A percentile compares a stretch with the other conserved stretches of the same genome.
phyloP scores from a whole-genome alignment of 2,797 vertebrate genomes.

The Hippocampus kuda region DNA sequence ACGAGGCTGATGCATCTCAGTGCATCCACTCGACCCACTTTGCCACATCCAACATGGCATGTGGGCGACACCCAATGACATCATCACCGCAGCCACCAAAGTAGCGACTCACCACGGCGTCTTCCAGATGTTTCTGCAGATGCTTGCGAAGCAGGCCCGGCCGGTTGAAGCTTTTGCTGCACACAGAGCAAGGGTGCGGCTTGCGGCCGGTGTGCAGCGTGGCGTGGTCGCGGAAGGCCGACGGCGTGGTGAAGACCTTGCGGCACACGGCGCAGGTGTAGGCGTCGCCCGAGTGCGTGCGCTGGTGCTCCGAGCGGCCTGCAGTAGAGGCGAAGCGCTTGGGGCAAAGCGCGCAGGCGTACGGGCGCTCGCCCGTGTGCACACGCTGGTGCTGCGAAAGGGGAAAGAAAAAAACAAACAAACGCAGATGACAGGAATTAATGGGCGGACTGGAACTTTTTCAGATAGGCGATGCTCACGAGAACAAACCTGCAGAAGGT shows the following conservation, averaged over 20 bases:
- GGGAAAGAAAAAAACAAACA: neutral
- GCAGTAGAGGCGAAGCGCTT: constrained; percentile 46
- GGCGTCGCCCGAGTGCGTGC: constrained; percentile 16
- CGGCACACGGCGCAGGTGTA: constrained; percentile 34
- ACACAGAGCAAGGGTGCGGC: constrained; percentile 36
- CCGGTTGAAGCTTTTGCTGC: constrained; percentile 48
- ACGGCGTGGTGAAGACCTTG: constrained; percentile 37
- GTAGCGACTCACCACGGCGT: neutral
- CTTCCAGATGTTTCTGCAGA: constrained; percentile 25
- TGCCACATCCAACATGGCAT: no score
- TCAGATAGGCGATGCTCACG: no score
- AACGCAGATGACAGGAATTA: no score
- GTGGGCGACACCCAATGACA: no score
- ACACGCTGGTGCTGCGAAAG: constrained; percentile 33
- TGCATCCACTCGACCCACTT: no score
- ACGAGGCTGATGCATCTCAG: neutral
- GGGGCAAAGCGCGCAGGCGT: constrained; percentile 40
- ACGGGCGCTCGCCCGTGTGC: constrained; percentile 52
- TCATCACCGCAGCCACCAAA: no score
- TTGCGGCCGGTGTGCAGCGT: constrained; percentile 43
- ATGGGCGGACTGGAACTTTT: no score
- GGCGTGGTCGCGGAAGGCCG: constrained; percentile 41
- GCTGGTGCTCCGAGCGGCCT: constrained; percentile 37
- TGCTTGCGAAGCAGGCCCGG: constrained; percentile 46
- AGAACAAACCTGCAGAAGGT: constrained; percentile 19